phyloP scores from a whole-genome alignment of 2,888 invertebrate species.

The Pandemis heparana region DNA sequence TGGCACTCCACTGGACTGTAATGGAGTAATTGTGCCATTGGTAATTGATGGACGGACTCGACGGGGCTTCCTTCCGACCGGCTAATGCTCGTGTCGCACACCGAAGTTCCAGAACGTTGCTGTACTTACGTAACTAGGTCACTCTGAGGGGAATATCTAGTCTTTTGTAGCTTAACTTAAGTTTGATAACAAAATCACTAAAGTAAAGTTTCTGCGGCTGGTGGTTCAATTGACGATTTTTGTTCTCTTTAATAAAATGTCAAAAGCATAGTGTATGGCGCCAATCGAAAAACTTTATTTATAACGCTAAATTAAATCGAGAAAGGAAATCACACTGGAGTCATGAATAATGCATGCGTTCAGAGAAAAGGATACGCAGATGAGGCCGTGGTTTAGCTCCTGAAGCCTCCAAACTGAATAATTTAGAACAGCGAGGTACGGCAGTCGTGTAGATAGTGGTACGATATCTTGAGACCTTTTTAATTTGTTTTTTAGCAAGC shows the following conservation, averaged over 20 bases:
- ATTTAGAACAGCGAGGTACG: slow-evolving; percentile 61
- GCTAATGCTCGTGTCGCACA: slow-evolving; percentile 56
- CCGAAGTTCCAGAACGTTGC: slow-evolving; percentile 9
- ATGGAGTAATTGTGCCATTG: slow-evolving; percentile 72
- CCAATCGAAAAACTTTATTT: slow-evolving; percentile 26
- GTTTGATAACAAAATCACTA: neutral
- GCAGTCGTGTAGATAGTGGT: slow-evolving; percentile 48
- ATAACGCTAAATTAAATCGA: slow-evolving; percentile 59
- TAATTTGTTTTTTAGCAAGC: slow-evolving; percentile 38
- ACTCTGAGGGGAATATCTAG: neutral
- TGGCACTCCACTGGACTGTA: slow-evolving; percentile 61
- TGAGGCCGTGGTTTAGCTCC: slow-evolving; percentile 70
- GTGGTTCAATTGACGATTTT: neutral
- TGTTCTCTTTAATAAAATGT: neutral
- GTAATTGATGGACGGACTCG: slow-evolving; percentile 66
- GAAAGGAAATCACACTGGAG: slow-evolving; percentile 64
- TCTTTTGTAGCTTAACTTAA: neutral
- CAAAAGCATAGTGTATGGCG: neutral
- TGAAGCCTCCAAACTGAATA: slow-evolving; percentile 69
- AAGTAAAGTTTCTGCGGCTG: neutral
- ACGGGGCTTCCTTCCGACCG: slow-evolving; percentile 64
- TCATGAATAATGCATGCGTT: slow-evolving; percentile 75
- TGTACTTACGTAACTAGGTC: neutral
- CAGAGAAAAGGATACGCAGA: slow-evolving; percentile 73
- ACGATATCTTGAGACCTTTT: slow-evolving; percentile 44